These are phyloP conservation scores for Dryomyza anilis DNA, from an alignment of 2,888 invertebrate genomes.

Conservation along the genomic window DNA sequence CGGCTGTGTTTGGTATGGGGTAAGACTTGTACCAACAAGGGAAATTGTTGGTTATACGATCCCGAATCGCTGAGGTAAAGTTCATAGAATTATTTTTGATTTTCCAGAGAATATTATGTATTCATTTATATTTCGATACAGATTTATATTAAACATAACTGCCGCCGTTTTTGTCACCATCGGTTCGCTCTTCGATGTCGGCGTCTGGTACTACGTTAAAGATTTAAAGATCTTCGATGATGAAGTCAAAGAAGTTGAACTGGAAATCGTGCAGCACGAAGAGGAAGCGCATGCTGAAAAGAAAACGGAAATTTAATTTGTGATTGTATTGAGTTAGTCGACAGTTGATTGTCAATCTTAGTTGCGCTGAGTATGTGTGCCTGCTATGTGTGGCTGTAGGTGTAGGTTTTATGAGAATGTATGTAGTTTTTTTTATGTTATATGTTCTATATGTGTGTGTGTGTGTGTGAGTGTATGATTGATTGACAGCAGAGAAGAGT, in stretches of 20 bases:
- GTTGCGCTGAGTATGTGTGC: not conserved
- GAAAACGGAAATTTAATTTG: conserved; percentile 52
- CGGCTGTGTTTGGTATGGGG: conserved; percentile 74
- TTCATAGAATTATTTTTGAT: no score
- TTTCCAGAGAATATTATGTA: not conserved
- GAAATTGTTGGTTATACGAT: conserved; percentile 78
- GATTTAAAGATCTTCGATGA: conserved; percentile 73
- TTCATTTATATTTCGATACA: conserved; percentile 35
- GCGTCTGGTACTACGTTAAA: conserved; percentile 73
- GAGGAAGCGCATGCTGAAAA: conserved; percentile 54
- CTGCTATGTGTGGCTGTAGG: not conserved
- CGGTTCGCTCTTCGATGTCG: conserved; percentile 70
- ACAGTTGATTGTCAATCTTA: not conserved
- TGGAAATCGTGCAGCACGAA: conserved; percentile 56
- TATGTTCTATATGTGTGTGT: not conserved
- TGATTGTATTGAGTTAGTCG: conserved; percentile 4
- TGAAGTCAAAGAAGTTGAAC: conserved; percentile 61
- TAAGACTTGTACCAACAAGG: conserved; percentile 71
- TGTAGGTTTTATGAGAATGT: no score
- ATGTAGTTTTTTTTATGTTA: no score
- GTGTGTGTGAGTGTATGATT: not conserved
- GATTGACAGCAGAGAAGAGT: not conserved
- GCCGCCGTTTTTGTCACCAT: conserved; percentile 70
- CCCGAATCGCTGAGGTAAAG: conserved; percentile 65
- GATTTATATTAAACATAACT: conserved; percentile 70